phyloP scores from a whole-genome alignment of 2,888 invertebrate genomes.

The Eupelmus urozonus region DNA sequence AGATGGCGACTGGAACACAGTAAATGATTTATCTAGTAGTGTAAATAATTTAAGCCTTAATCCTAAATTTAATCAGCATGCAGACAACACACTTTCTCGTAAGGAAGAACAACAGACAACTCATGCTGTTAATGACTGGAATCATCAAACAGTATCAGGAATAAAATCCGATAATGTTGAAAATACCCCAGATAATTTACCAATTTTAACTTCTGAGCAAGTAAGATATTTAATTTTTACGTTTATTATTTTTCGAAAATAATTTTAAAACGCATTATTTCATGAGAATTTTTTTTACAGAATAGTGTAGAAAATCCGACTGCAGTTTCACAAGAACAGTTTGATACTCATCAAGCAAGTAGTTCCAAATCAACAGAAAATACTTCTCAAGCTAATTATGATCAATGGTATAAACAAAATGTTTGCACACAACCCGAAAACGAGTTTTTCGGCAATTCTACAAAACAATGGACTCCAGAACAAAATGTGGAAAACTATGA shows the following conservation, averaged over 20 bases:
- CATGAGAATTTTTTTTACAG: constrained; percentile 18
- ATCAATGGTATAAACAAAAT: constrained; percentile 74
- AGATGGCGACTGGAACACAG: constrained; percentile 64
- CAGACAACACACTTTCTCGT: constrained; percentile 22
- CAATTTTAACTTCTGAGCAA: constrained; percentile 55
- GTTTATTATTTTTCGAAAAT: constrained; percentile 11
- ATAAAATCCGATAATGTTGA: constrained; percentile 44
- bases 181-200: constrained; percentile 58
- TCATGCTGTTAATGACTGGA: constrained; percentile 49
- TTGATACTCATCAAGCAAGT: constrained; percentile 53
- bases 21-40: constrained; percentile 65
- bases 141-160: constrained; percentile 26
- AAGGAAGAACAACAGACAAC: constrained; percentile 45
- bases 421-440: constrained; percentile 62
- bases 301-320: constrained; percentile 30
- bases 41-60: constrained; percentile 69
- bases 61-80: constrained; percentile 43
- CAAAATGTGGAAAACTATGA: constrained; percentile 74
- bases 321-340: constrained; percentile 38
- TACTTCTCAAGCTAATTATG: constrained; percentile 67
- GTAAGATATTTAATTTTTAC: constrained; percentile 32
- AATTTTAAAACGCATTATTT: neutral
- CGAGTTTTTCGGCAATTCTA: constrained; percentile 65
- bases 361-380: constrained; percentile 57
- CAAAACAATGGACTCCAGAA: constrained; percentile 67